Conservation (phyloP, 2,888 invertebrate genomes). For the Diarsia mendica region DNA sequence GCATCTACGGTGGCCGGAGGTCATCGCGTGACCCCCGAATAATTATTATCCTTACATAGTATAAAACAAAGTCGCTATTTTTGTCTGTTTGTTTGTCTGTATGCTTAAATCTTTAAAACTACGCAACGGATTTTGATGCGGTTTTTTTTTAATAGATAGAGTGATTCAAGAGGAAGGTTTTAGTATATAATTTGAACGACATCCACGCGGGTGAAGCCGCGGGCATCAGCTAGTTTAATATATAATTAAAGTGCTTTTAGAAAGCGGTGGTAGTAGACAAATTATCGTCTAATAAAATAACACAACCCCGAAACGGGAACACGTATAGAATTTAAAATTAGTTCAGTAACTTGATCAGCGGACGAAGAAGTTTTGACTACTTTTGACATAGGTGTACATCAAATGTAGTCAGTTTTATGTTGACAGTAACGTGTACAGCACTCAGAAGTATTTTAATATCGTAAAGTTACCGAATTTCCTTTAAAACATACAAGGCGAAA, state of each 20-base stretch:
- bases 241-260: neutral
- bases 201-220: too few species aligned
- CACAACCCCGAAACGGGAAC: constrained; percentile 10
- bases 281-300: neutral
- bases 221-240: too few species aligned
- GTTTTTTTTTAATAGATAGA: too few species aligned
- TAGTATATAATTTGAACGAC: too few species aligned
- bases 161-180: too few species aligned
- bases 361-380: constrained; percentile 25
- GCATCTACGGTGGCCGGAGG: too few species aligned
- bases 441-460: constrained; percentile 34
- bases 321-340: constrained; percentile 36
- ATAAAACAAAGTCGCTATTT: too few species aligned
- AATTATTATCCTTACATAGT: too few species aligned
- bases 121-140: too few species aligned
- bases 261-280: neutral
- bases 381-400: constrained; percentile 35
- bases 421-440: constrained; percentile 2
- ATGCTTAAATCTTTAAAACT: too few species aligned
- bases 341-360: constrained; percentile 30
- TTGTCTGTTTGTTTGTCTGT: too few species aligned
- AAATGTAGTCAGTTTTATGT: neutral
- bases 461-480: constrained; percentile 16
- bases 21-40: too few species aligned
- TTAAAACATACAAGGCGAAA: constrained; percentile 5